Percentiles rank a stretch among this genome's conserved stretches.
phyloP scores from a whole-genome alignment of 2,797 vertebrate species.

The Aphelocoma californica region DNA sequence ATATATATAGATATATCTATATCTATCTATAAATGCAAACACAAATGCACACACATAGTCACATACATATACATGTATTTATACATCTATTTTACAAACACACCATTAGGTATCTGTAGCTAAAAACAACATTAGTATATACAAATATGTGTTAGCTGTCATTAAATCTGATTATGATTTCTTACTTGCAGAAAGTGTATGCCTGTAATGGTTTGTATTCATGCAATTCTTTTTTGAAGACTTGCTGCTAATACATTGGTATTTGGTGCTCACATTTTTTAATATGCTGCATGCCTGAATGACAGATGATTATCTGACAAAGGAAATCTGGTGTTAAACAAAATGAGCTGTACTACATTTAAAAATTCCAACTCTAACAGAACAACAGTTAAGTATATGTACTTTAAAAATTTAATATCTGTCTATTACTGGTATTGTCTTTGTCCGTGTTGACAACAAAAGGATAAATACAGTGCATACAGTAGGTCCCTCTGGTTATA shows the following conservation, averaged over 20 bases:
- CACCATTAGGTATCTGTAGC: not conserved
- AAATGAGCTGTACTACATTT: conserved; percentile 77
- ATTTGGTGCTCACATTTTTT: conserved; percentile 65
- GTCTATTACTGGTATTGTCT: conserved; percentile 80
- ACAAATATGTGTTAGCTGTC: conserved; percentile 40
- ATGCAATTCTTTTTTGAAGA: conserved; percentile 23
- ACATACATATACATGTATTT: not conserved
- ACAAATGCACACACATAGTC: not conserved
- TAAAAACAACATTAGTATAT: conserved; percentile 10
- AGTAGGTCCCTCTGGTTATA: conserved; percentile 94
- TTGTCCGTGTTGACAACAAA: conserved; percentile 89
- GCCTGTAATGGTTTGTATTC: conserved; percentile 22
- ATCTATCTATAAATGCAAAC: not conserved
- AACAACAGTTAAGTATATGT: conserved; percentile 76
- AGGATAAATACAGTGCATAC: conserved; percentile 92
- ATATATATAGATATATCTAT: not conserved
- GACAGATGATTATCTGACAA: conserved; percentile 81
- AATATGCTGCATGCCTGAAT: conserved; percentile 53
- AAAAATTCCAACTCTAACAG: conserved; percentile 63
- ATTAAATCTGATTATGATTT: conserved; percentile 63
- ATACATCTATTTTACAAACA: not conserved
- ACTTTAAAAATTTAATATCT: conserved; percentile 80
- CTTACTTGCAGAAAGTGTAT: conserved; percentile 30
- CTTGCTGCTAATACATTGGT: conserved; percentile 50
- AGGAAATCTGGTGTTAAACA: conserved; percentile 77